Evolutionary conservation across 2,113 vertebrate genomes (phyloP), one percentile per base, ranked within the genome.

Genomic region (Genyomyrus donnyi): DNA sequence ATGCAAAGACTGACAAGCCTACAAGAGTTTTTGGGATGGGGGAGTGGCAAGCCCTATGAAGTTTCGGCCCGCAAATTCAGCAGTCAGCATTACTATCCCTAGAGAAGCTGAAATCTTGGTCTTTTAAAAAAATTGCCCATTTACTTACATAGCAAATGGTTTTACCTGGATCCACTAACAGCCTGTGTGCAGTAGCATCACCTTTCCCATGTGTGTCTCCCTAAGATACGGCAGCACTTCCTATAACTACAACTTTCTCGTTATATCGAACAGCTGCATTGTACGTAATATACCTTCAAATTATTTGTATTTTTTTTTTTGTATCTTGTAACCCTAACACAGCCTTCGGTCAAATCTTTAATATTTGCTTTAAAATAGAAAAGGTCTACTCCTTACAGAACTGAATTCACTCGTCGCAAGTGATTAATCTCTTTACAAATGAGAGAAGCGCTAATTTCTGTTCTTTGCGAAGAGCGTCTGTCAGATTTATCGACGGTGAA

Each of bases 361-460:
- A 39, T 35, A 50, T 87, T 53, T 87, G 49, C 5, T 86, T 50
- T n/a, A 56, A 87, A 50, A 85, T 24, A 8, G 13, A 48, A 45
- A n/a, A 85, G 9, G 35, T 5, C 48, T 15, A 35, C 19, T 48
- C 89, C 84, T 15, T 90, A 87, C 90, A 87, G 74, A 80, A 87
- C 88, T 48, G 50, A 83, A 88, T 86, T 80, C 77, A 84, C 49
- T 88, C 52, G 87, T 66, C 87, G 87, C 89, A 91, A 10, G 80
- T 90, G 90, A 92, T 93, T 91, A 88, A 84, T 84, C 88, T 91
- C 87, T 85, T 90, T 89, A 49, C 19, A 83, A 89, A 90, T 45
- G 52, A 74, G 85, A 90, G 80, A 62, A 89, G 85, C 89, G 83
- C 90, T 90, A 88, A 89, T 91, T 45, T 90, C 80, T 56, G 85